Percentiles rank a stretch among this genome's conserved stretches.
phyloP scores from a whole-genome alignment of 2,888 invertebrate genomes.

The Endotricha flammealis region DNA sequence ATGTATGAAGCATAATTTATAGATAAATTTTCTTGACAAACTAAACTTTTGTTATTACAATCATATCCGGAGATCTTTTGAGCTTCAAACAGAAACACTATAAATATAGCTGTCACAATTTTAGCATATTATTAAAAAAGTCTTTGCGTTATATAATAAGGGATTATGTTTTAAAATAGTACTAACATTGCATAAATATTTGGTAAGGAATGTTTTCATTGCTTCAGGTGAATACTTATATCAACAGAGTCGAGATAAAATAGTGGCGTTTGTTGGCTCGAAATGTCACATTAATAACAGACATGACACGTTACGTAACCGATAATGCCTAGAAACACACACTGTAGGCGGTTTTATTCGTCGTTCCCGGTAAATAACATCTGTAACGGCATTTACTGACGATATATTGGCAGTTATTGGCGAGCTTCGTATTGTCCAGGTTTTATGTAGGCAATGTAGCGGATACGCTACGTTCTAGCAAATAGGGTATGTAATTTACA shows the following conservation, averaged over 20 bases:
- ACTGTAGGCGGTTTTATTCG: slow-evolving; percentile 1
- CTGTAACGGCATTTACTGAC: slow-evolving; percentile 3
- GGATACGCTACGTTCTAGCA: slow-evolving; percentile 2
- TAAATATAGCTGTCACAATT: no score
- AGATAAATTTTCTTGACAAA: no score
- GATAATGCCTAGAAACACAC: not conserved
- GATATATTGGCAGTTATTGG: slow-evolving; percentile 3
- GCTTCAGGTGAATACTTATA: not conserved
- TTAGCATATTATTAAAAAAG: no score
- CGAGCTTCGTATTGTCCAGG: slow-evolving; percentile 2
- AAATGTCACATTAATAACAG: not conserved
- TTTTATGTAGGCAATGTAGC: slow-evolving; percentile 1
- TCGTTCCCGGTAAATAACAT: not conserved
- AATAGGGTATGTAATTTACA: no score
- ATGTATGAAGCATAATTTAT: no score
- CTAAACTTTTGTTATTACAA: no score
- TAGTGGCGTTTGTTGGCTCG: not conserved
- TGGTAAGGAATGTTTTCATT: no score
- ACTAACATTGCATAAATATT: no score
- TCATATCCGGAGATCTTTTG: no score
- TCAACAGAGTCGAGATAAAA: not conserved
- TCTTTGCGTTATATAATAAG: no score
- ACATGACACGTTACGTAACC: not conserved
- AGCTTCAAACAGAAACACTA: no score
- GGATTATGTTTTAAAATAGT: no score